A percentile compares a stretch with the other conserved stretches of the same genome.
These are phyloP conservation scores for Thera britannica DNA, from an alignment of 2,888 invertebrate genomes.

Conservation along the genomic window DNA sequence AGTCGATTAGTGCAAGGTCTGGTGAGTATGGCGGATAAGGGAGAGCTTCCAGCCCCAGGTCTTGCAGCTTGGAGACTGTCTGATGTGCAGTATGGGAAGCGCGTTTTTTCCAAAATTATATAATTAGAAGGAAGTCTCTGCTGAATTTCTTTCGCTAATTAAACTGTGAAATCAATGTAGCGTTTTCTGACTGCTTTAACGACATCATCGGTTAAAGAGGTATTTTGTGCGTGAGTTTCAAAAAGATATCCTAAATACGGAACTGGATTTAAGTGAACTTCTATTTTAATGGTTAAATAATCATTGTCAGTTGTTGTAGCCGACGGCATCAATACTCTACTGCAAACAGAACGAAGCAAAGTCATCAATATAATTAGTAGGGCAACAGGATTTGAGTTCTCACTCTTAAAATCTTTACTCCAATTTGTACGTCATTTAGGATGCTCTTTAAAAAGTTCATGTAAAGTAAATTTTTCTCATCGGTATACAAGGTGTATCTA, in stretches of 20 bases:
- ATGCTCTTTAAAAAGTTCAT: conserved; percentile 14
- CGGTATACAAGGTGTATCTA: no score
- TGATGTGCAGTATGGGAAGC: background rate
- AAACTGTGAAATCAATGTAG: conserved; percentile 34
- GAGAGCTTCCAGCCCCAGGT: no score
- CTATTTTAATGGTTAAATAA: conserved; percentile 33
- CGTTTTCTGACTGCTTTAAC: conserved; percentile 28
- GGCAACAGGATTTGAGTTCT: conserved; percentile 24
- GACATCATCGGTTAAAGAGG: conserved; percentile 15
- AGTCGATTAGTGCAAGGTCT: no score
- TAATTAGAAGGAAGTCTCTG: conserved; percentile 34
- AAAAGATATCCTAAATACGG: conserved; percentile 27
- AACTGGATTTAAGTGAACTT: conserved; percentile 30
- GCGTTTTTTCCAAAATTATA: conserved; percentile 1
- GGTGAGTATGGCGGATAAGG: no score
- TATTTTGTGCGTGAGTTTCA: conserved; percentile 12
- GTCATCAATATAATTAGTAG: conserved; percentile 32
- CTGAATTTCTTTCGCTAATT: conserved; percentile 37
- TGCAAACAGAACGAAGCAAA: conserved; percentile 39
- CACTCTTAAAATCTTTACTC: conserved; percentile 29
- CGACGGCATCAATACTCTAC: conserved; percentile 36
- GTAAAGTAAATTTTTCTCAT: conserved; percentile 20
- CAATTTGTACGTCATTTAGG: conserved; percentile 23
- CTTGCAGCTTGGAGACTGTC: no score
- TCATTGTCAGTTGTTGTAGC: conserved; percentile 35